Evolutionary conservation across 2,888 invertebrate genomes (phyloP), one percentile per base, ranked within the genome.

Genomic region (Mamestra brassicae): DNA sequence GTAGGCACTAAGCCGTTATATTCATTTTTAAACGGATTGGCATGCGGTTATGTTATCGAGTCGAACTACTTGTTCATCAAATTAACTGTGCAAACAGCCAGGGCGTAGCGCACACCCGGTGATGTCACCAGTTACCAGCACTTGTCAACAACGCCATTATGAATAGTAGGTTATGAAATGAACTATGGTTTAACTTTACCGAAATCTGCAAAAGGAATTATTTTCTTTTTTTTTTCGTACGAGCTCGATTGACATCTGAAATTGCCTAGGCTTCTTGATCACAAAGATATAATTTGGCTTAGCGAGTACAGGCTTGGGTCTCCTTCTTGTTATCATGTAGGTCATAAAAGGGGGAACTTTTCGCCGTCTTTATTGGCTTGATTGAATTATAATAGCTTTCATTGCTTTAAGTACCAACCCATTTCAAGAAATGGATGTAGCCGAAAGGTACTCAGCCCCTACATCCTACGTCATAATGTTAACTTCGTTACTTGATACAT

Each of bases 41-140:
- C 86, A 87, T 86, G 81, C 88, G 83, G 85, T 87, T 71, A 80
- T 82, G 87, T 62, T 78, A 85, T 87, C 80, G 80, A 87, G 86
- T 87, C 84, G 80, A 87, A 82, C 81, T 87, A 89, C 83, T 89
- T 86, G 85, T 85, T 89, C 89, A 90, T 90, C 87, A 86, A 91
- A 92, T 92, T 90, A 90, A 88, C 88, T 89, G 84, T 78, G 88
- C 89, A 90, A 91, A 90, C 91, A 91, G 85, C 79, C 85, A 83
- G 77, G 86, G 85, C 85, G 73, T 76, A 81, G 84, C 83, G 82
- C 83, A 81, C 79, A 78, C 74, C 75, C 78, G 88, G 85, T 94
- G 94, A 94, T 94, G 92, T 94, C 93, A 94, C 87, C 74, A 79
- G 80, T 90, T 92, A 94, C 88, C 52, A 84, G 85, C 90, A 86